Conservation (phyloP, 2,888 invertebrate species). For the Parnassius smintheus region DNA sequence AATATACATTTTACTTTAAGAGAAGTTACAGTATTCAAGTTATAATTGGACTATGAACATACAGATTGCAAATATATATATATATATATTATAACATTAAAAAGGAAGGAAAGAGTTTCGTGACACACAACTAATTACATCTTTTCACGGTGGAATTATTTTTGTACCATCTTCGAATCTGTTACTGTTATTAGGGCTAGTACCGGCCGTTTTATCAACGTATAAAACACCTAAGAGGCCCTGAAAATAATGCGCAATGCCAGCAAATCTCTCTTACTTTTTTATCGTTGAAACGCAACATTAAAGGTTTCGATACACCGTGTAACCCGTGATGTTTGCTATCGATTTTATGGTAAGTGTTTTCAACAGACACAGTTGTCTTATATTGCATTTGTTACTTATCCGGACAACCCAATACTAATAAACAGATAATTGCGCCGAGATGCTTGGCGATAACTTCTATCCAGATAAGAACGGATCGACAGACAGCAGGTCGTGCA, state of each 20-base stretch:
- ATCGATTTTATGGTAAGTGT: slow-evolving; percentile 28
- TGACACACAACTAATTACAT: too few relatives aligned
- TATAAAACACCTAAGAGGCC: slow-evolving; percentile 12
- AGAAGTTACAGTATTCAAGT: too few relatives aligned
- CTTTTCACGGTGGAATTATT: slow-evolving; percentile 11
- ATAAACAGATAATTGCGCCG: slow-evolving; percentile 38
- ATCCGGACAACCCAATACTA: slow-evolving; percentile 6
- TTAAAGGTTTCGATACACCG: slow-evolving; percentile 22
- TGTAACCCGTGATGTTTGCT: slow-evolving; percentile 15
- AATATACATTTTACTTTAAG: too few relatives aligned
- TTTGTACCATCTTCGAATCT: not conserved
- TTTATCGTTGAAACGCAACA: slow-evolving; percentile 15
- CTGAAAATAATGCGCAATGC: slow-evolving; percentile 6
- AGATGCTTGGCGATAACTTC: slow-evolving; percentile 55
- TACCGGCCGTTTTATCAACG: slow-evolving; percentile 3
- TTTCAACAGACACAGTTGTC: slow-evolving; percentile 2
- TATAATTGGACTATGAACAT: too few relatives aligned
- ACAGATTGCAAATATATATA: too few relatives aligned
- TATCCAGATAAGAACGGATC: slow-evolving; percentile 34
- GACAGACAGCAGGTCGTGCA: slow-evolving; percentile 49
- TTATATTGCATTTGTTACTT: slow-evolving; percentile 14
- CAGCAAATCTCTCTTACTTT: slow-evolving; percentile 15
- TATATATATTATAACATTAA: too few relatives aligned
- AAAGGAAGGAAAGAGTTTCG: too few relatives aligned
- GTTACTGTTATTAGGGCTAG: not conserved